Evolutionary conservation across 2,888 invertebrate genomes (phyloP), one percentile per base, ranked within the genome.

Genomic region (Halictus quadricinctus): DNA sequence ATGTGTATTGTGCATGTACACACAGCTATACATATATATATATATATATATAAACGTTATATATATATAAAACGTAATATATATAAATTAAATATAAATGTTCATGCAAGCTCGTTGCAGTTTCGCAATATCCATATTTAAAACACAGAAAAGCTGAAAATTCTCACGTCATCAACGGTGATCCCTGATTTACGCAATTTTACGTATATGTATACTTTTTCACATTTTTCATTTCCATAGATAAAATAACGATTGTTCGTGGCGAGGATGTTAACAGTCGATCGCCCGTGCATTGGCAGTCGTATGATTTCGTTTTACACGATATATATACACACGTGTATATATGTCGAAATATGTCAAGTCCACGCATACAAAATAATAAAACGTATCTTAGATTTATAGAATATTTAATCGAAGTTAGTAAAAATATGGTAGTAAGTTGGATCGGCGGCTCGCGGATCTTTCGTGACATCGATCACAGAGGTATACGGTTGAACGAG

Each of bases 341-440:
- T 21, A 66, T 64, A 73, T 72, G 72, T 64, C 75, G 64, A 60
- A 83, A 77, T 83, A 73, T 80, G 85, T 86, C 85, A 83, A 87
- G 83, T 87, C 83, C 86, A 87, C 87, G 87, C 86, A 72, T 86
- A 86, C 72, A 86, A 86, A 86, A 86, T 66, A 72, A 79, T 82
- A 83, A 72, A 85, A 83, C 79, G 43, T 83, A 85, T 80, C 80
- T 83, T 86, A 86, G 79, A 82, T 85, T 73, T 85, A 86, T 82
- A 79, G 79, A 79, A 72, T 79, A 86, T 79, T 83, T 83, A 75
- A 76, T 80, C 50, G 80, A 78, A 85, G 87, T 87, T 87, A 87
- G 87, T 87, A 85, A 70, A 87, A 86, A 83, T 87, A 79, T 72
- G 60, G n/a, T 82, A 79, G 73, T 85, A 82, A 79, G 77, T 79